These are phyloP conservation scores for Corythucha ciliata DNA, from an alignment of 2,888 invertebrate species.

Conservation along the genomic window DNA sequence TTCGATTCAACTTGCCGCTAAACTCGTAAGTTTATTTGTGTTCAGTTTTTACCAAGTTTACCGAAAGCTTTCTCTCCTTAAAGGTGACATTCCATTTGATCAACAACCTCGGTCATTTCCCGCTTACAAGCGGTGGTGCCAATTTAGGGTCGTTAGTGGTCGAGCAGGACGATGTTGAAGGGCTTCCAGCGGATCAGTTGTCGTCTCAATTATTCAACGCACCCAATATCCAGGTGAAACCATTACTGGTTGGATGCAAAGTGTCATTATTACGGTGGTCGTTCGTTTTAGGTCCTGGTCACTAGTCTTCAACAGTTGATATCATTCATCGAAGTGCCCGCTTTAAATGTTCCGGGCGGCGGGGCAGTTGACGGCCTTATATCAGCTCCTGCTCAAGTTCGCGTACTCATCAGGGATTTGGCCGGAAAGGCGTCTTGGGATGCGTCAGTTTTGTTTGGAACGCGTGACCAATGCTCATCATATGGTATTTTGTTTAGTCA, in stretches of 20 bases:
- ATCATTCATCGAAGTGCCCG: constrained; percentile 82
- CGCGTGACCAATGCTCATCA: constrained; percentile 44
- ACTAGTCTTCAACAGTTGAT: constrained; percentile 72
- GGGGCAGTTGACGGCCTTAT: constrained; percentile 66
- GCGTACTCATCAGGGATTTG: constrained; percentile 78
- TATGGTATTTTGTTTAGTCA: constrained; percentile 16
- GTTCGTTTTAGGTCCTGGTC: constrained; percentile 73
- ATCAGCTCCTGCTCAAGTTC: constrained; percentile 72
- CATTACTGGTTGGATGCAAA: too few relatives aligned
- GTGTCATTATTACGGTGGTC: too few relatives aligned
- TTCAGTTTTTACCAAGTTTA: too few relatives aligned
- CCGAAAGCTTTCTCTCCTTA: constrained; percentile 25
- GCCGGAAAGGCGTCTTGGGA: constrained; percentile 96
- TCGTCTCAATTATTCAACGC: constrained; percentile 72
- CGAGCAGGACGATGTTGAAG: constrained; percentile 82
- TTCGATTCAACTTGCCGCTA: constrained; percentile 52
- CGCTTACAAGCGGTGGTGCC: constrained; percentile 80
- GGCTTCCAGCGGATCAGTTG: constrained; percentile 61
- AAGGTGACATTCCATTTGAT: constrained; percentile 77
- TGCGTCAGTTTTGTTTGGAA: constrained; percentile 78
- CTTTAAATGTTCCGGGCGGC: constrained; percentile 68
- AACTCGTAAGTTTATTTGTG: constrained; percentile 47
- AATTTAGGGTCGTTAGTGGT: constrained; percentile 80
- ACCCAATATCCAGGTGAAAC: constrained; percentile 61
- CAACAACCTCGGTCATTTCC: constrained; percentile 89